A percentile compares a stretch with the other conserved stretches of the same genome.
Conservation (phyloP, 2,888 invertebrate species). For the Netelia virgata region DNA sequence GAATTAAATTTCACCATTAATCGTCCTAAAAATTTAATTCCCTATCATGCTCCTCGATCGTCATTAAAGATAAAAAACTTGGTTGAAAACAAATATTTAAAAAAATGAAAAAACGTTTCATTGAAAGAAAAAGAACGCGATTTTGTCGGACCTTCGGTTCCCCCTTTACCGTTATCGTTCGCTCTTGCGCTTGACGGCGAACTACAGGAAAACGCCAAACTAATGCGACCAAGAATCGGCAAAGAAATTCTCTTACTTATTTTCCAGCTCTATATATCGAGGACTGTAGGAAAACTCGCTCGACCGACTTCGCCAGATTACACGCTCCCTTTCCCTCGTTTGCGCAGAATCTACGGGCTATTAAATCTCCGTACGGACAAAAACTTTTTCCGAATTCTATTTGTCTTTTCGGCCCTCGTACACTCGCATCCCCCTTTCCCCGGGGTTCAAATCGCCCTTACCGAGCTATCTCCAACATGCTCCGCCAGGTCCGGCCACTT, state of each 20-base stretch:
- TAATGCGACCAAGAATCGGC: conserved; percentile 17
- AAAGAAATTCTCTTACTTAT: conserved; percentile 22
- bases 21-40: no score
- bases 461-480: conserved; percentile 63
- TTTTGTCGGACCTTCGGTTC: not conserved
- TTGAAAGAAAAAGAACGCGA: not conserved
- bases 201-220: not conserved
- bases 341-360: conserved; percentile 75
- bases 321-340: conserved; percentile 31
- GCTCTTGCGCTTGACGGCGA: not conserved
- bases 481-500: conserved; percentile 68
- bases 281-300: conserved; percentile 25
- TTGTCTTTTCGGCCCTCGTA: conserved; percentile 78
- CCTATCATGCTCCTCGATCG: no score
- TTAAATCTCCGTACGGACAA: conserved; percentile 79
- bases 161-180: not conserved
- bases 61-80: no score
- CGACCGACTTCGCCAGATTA: conserved; percentile 49
- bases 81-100: no score
- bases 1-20: no score
- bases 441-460: conserved; percentile 27
- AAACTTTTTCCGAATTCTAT: conserved; percentile 82
- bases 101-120: no score
- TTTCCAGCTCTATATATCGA: not conserved
- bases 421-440: conserved; percentile 42